Conservation (phyloP, 2,888 invertebrate species). For the Folsomia manolachei region DNA sequence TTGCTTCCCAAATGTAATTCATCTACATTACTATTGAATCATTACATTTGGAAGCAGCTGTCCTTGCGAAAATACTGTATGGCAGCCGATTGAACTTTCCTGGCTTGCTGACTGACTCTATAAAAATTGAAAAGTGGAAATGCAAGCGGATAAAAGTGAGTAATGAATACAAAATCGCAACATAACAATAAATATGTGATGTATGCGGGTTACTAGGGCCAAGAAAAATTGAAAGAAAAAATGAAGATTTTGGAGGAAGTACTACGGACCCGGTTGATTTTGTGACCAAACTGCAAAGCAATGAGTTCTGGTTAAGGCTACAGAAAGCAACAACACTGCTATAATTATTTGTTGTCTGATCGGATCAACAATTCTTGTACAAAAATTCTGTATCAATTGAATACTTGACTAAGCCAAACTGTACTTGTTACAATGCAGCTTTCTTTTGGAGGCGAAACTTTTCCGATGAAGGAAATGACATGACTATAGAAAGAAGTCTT, state of each 20-base stretch:
- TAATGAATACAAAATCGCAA: not conserved
- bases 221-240: not conserved
- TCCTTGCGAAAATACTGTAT: too few relatives aligned
- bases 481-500: not conserved
- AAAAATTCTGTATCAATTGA: slow-evolving; percentile 2
- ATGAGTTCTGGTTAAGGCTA: not conserved
- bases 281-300: not conserved
- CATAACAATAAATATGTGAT: too few relatives aligned
- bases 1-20: too few relatives aligned
- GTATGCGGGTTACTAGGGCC: not conserved
- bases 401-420: not conserved
- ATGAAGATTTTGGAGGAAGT: not conserved
- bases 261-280: not conserved
- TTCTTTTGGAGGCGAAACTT: not conserved
- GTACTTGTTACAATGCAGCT: not conserved
- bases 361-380: slow-evolving; percentile 12
- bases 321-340: not conserved
- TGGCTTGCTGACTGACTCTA: not conserved
- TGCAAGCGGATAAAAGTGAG: not conserved
- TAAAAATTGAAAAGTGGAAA: not conserved
- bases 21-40: too few relatives aligned
- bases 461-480: not conserved
- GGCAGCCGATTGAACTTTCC: too few relatives aligned
- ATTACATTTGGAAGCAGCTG: too few relatives aligned
- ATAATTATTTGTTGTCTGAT: slow-evolving; percentile 16